These are phyloP conservation scores for Tiphia femorata DNA, from an alignment of 2,888 invertebrate species.

Conservation along the genomic window DNA sequence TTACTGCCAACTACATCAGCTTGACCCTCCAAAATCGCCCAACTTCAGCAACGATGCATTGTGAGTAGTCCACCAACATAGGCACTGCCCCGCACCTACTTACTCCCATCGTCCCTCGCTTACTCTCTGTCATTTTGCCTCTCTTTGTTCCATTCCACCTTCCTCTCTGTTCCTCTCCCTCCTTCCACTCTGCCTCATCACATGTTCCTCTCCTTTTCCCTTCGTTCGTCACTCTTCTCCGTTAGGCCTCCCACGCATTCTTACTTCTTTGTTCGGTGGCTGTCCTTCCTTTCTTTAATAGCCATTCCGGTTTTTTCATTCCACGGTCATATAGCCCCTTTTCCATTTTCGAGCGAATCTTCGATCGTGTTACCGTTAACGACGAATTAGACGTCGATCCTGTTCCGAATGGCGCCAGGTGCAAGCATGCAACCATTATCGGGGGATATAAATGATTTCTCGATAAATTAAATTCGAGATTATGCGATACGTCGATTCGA, in stretches of 20 bases:
- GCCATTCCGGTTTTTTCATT: not conserved
- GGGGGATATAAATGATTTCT: too few species aligned
- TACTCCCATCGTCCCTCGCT: slow-evolving; percentile 10
- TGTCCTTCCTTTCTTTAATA: too few species aligned
- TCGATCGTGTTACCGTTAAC: too few species aligned
- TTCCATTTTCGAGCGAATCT: too few species aligned
- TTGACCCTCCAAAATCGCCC: slow-evolving; percentile 92
- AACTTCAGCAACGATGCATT: slow-evolving; percentile 95
- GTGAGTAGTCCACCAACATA: slow-evolving; percentile 83
- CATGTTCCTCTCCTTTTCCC: slow-evolving; percentile 15
- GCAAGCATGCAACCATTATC: too few species aligned
- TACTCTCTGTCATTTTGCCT: not conserved
- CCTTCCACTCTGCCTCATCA: not conserved
- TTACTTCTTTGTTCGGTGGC: too few species aligned
- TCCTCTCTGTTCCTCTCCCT: not conserved
- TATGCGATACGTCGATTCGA: too few species aligned
- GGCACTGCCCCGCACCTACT: not conserved
- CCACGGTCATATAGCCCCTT: too few species aligned
- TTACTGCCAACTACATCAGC: slow-evolving; percentile 92
- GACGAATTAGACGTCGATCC: too few species aligned
- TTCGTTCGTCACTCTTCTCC: not conserved
- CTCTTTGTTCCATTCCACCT: not conserved
- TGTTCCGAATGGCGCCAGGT: too few species aligned
- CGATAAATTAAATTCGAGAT: too few species aligned
- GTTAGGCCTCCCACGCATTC: not conserved